Evolutionary conservation across 2,113 vertebrate species (phyloP), one percentile per base, ranked within the genome.

Genomic region (Crypturellus undulatus): DNA sequence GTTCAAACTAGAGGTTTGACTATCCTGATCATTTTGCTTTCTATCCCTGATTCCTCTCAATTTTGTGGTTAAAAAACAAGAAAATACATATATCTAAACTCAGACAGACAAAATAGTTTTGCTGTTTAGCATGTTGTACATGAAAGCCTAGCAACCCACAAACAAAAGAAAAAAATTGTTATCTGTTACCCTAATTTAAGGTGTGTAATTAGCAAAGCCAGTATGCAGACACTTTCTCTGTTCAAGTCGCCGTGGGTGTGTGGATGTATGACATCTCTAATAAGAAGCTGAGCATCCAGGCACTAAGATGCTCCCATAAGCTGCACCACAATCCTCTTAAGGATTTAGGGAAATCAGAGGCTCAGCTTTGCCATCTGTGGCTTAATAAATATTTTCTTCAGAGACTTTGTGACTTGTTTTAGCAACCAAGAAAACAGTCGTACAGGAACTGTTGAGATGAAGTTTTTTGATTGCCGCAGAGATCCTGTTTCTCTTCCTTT

Each of bases 281-380:
- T 79, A 96, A 91, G 90, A 94, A 95, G 82, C 93, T 91, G 93
- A 95, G 87, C 91, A 97, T 95, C 82, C 94, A 94, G 90, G 79
- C 92, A 95, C 95, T 97, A 89, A 97, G 96, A 97, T 91, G 90
- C 84, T 96, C 91, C 90, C 79, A 92, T 96, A 97, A 96, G 96
- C 96, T 88, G 49, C 79, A 80, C 40, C 78, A 64, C 93, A 97
- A 97, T 97, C 96, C 96, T 97, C 97, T 97, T 97, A 97, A 95
- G 92, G 96, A 94, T 96, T 97, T 97, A 97, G 87, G 95, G 94
- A 96, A 97, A 97, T 97, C 96, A 90, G 96, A 92, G 63, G 94
- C 94, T 95, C 96, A 79, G 96, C 96, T 95, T 96, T 94, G 76
- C 96, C 96, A 95, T 97, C 92, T 96, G 96, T 97, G 77, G 87